Base-by-base conservation (phyloP, 2,888 invertebrate genomes). In the Euplagia quadripunctaria region DNA sequence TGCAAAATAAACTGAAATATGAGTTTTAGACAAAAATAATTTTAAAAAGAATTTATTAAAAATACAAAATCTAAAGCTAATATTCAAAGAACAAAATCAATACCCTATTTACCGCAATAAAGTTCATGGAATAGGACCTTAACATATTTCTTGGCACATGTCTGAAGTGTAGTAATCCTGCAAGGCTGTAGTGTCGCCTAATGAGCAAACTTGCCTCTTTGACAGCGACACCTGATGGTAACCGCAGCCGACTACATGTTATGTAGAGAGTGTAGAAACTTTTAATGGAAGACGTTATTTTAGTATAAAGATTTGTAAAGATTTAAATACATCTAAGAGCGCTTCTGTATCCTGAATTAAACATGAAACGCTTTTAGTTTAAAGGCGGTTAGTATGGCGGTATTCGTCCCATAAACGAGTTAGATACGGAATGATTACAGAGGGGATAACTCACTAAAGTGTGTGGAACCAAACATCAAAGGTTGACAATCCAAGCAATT, bases 191-290 rank as follows among this genome's bases (percentile, higher is more conserved):
- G n/a, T n/a, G 51, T 64, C 63, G 70, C 67, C 6, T 81, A 82
- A 83, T 75, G 74, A 81, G 72, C 63, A 68, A 83, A 78, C 74
- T 81, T 71, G 43, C 51, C 41, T 65, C 74, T 83, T 69, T 71
- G 65, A 76, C 66, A 73, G 61, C 52, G 64, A 69, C 58, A 61
- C 67, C 72, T 64, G 55, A 64, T 43, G n/a, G 7, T 14, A 43
- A 41, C 68, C 68, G 14, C 58, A 55, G 20, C 55, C 20, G 14
- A 68, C 52, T 41, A 49, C 41, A 42, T 12, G n/a, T n/a, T n/a
- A 49, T 1, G 12, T 55, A 43, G 1, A 2, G 3, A 43, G 12
- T 42, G 42, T n/a, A 0, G n/a, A 68, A n/a, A 14, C 8, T n/a
- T 42, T 6, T 43, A 14, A 11, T 43, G 52, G 5, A 31, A n/a